Conservation (phyloP, 2,113 vertebrate species). For the Xenopus laevis region DNA sequence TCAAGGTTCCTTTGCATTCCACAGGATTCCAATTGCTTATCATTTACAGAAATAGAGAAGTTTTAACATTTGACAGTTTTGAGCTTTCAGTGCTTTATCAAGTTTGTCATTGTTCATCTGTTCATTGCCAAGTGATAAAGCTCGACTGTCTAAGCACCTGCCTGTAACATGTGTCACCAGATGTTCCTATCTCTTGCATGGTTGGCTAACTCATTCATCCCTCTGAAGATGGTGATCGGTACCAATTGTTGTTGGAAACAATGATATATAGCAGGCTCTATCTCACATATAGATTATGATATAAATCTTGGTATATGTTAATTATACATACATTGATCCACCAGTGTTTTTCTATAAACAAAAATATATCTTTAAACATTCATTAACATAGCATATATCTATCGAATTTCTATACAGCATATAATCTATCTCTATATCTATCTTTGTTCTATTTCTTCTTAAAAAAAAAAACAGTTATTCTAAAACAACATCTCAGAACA, state of each 20-base stretch:
- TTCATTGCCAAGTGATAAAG: slow-evolving; percentile 29
- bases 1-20: slow-evolving; percentile 22
- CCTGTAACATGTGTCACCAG: slow-evolving; percentile 39
- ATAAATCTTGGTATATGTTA: not conserved
- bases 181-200: slow-evolving; percentile 36
- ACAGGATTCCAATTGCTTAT: slow-evolving; percentile 31
- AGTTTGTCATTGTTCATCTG: slow-evolving; percentile 42
- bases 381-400: too few relatives aligned
- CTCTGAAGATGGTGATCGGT: slow-evolving; percentile 11
- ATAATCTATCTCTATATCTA: too few relatives aligned
- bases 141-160: slow-evolving; percentile 31
- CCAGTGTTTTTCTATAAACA: not conserved
- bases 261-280: slow-evolving; percentile 9
- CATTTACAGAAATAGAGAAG: slow-evolving; percentile 37
- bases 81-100: slow-evolving; percentile 29
- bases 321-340: not conserved
- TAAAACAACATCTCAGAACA: too few relatives aligned
- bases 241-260: slow-evolving; percentile 15
- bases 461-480: too few relatives aligned
- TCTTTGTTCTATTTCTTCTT: too few relatives aligned
- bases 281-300: not conserved
- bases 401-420: too few relatives aligned
- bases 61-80: slow-evolving; percentile 37
- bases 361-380: too few relatives aligned
- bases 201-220: slow-evolving; percentile 35